These are phyloP conservation scores for Rhingia campestris DNA, from an alignment of 2,888 invertebrate species.

Conservation along the genomic window DNA sequence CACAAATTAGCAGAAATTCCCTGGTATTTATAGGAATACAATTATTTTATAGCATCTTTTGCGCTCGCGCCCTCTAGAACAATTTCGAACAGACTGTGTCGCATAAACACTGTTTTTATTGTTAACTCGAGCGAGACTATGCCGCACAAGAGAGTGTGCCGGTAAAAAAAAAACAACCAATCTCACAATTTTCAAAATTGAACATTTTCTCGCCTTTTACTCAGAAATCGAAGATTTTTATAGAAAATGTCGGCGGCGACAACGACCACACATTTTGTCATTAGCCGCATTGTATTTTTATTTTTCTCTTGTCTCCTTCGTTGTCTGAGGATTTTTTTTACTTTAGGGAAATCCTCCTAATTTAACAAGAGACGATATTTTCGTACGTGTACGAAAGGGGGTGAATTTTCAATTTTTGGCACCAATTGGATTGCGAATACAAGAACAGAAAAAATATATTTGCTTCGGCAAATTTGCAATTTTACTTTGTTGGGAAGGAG, in stretches of 20 bases:
- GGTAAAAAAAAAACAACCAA: background rate
- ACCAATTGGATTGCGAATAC: slow-evolving; percentile 46
- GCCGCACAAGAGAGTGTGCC: background rate
- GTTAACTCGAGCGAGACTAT: slow-evolving; percentile 31
- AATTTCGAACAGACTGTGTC: slow-evolving; percentile 12
- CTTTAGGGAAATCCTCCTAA: slow-evolving; percentile 68
- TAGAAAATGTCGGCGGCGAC: slow-evolving; percentile 1
- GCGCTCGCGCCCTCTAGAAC: slow-evolving; percentile 25
- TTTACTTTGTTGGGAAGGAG: background rate
- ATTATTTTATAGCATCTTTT: slow-evolving; percentile 40
- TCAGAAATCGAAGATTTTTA: slow-evolving; percentile 11
- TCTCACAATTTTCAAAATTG: slow-evolving; percentile 16
- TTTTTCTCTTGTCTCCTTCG: slow-evolving; percentile 8
- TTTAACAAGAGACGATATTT: slow-evolving; percentile 30
- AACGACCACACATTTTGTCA: slow-evolving; percentile 32
- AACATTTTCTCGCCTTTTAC: slow-evolving; percentile 11
- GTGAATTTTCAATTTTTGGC: slow-evolving; percentile 41
- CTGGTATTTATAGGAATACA: slow-evolving; percentile 50
- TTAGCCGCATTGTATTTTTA: slow-evolving; percentile 15
- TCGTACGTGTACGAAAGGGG: background rate
- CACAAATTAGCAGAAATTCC: slow-evolving; percentile 19
- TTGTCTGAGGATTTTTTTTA: slow-evolving; percentile 16
- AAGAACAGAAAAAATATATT: background rate
- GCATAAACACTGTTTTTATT: slow-evolving; percentile 27
- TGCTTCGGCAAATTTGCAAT: slow-evolving; percentile 29